A percentile compares a stretch with the other conserved stretches of the same genome.
Evolutionary conservation across 2,888 invertebrate genomes (phyloP).

Genomic region (Stenichneumon culpator): DNA sequence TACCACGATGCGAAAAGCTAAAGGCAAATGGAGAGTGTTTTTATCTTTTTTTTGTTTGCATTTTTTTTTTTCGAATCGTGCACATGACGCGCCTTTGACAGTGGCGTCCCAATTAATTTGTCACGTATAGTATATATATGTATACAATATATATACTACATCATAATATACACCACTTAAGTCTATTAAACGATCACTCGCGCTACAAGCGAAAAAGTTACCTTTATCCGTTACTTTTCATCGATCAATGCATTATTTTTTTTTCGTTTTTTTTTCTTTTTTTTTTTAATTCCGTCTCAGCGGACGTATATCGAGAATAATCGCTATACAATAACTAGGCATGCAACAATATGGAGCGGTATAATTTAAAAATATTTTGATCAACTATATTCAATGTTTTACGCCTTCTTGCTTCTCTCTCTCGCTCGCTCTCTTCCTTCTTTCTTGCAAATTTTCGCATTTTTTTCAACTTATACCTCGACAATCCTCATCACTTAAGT

Average conservation of each 20-base stretch:
- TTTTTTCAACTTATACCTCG: conserved; percentile 61
- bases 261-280: conserved; percentile 31
- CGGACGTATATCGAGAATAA: conserved; percentile 69
- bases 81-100: conserved; percentile 23
- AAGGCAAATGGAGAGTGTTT: conserved; percentile 3
- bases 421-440: conserved; percentile 48
- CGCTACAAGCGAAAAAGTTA: conserved; percentile 76
- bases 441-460: conserved; percentile 44
- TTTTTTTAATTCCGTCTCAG: conserved; percentile 45
- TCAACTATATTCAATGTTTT: conserved; percentile 77
- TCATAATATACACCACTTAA: conserved; percentile 58
- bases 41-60: not conserved
- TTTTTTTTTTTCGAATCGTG: conserved; percentile 21
- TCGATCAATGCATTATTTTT: conserved; percentile 46
- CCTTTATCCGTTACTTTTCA: conserved; percentile 22
- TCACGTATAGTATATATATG: conserved; percentile 53
- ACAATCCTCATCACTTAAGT: conserved; percentile 68
- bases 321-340: conserved; percentile 82
- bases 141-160: conserved; percentile 57
- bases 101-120: conserved; percentile 20
- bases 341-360: conserved; percentile 84
- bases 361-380: conserved; percentile 80
- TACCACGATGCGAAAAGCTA: conserved; percentile 1
- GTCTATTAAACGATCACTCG: conserved; percentile 79
- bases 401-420: conserved; percentile 40